These are phyloP conservation scores for Lycorma delicatula DNA, from an alignment of 1,140 invertebrate species.

Conservation along the genomic window DNA sequence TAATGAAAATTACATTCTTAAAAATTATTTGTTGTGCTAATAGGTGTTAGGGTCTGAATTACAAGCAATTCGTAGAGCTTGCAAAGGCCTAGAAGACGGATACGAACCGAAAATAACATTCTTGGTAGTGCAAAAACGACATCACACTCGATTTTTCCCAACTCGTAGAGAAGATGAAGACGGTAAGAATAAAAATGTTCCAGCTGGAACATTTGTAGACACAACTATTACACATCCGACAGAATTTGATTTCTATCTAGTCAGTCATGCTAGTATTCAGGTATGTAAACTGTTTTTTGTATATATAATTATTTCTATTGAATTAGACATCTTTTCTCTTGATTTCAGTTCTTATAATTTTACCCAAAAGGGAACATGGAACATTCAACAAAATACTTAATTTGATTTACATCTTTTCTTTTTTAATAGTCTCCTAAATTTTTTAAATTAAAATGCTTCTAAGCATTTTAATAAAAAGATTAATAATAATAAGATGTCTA, in stretches of 20 bases:
- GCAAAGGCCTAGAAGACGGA: slow-evolving; percentile 38
- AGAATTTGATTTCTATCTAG: slow-evolving; percentile 80
- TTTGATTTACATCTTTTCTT: too few species aligned
- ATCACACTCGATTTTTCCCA: slow-evolving; percentile 73
- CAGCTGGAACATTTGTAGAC: slow-evolving; percentile 78
- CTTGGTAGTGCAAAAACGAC: slow-evolving; percentile 83
- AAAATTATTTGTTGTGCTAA: too few species aligned
- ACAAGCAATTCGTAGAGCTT: slow-evolving; percentile 55
- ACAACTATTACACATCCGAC: slow-evolving; percentile 68
- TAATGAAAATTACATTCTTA: too few species aligned
- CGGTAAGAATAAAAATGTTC: slow-evolving; percentile 56
- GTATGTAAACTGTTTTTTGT: slow-evolving; percentile 33
- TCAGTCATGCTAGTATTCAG: slow-evolving; percentile 56
- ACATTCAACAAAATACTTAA: too few species aligned
- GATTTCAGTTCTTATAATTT: too few species aligned
- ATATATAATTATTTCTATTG: too few species aligned
- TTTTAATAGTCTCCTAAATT: too few species aligned
- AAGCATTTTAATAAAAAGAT: too few species aligned
- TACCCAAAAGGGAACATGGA: too few species aligned
- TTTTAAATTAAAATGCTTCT: too few species aligned
- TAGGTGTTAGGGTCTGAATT: slow-evolving; percentile 51
- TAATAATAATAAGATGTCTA: too few species aligned
- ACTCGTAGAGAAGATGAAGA: slow-evolving; percentile 37
- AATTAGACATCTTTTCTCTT: too few species aligned
- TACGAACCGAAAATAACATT: slow-evolving; percentile 66